Base-by-base conservation (phyloP, 1,140 invertebrate genomes). In the Lasioglossum baleicum region DNA sequence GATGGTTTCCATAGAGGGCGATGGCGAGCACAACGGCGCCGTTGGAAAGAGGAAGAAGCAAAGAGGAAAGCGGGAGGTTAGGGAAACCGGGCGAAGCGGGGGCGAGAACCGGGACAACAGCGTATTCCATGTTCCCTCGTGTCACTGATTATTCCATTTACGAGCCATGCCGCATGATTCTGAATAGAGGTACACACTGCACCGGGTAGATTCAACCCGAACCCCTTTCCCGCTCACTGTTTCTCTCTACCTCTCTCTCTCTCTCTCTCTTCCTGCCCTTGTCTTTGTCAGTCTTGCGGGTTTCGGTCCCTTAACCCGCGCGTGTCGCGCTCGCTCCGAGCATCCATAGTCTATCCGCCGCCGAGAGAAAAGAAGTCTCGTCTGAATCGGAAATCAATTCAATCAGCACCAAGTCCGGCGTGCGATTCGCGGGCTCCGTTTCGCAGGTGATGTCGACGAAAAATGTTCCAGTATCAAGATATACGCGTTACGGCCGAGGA, bases 141-240 rank as follows among this genome's bases (percentile, higher is more conserved):
- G 88, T 91, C 88, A 87, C 90, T 91, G 90, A 92, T 92, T 91
- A 91, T 91, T 91, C 90, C 90, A 90, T 90, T 91, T 90, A 86
- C 86, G 81, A 89, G 83, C 84, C 84, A 85, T 88, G 87, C 86
- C 85, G 85, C 81, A 87, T 88, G 88, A 90, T 83, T 90, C 80
- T 91, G 89, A 91, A 90, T 91, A 90, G 84, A 69, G 85, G 80
- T 88, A 81, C 87, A 89, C 88, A 86, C 75, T 81, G 76, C 75
- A 35, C 70, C n/a, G 69, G 69, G 61, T 79, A 79, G 76, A 73
- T 79, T 73, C 76, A 79, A 67, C 77, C 35, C 65, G 71, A 81
- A 76, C 56, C 73, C 78, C 63, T 70, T 83, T 67, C 40, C 77
- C 64, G 26, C 83, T 66, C 83, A 61, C 48, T 42, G 35, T 61